Evolutionary conservation across 2,888 invertebrate genomes (phyloP), one percentile per base, ranked within the genome.

Genomic region (Bellardia pandia): DNA sequence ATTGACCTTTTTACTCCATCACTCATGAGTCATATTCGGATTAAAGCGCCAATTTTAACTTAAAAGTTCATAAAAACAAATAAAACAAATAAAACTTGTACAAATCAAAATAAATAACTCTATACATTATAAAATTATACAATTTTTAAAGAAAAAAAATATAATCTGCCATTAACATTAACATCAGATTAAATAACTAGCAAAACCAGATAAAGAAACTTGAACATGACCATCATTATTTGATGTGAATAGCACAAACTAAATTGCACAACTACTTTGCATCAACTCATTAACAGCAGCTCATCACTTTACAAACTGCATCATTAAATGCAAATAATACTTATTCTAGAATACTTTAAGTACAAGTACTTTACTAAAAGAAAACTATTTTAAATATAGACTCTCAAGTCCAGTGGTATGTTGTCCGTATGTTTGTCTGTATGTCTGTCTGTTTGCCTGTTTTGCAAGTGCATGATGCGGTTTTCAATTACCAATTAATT

Each of bases 401-500:
- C 45, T 14, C 2, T 16, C 42, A 42, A 53, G 9, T 45, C 3
- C 13, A 56, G 4, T 11, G 13, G 72, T 58, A n/a, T 56, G 3
- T 13, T 45, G 5, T 71, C 8, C 1, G 51, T 42, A 11, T n/a
- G 40, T 60, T 45, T 6, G 30, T 74, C 13, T 42, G n/a, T 74
- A 58, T 33, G 30, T 42, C 13, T 13, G n/a, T 69, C 33, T 48
- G 14, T 53, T 7, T 72, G 66, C 42, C 33, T 51, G 33, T 30
- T 23, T 37, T n/a, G 13, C 5, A 30, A 68, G 48, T 74, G 56
- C 66, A 75, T 68, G 58, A 75, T 80, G 76, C 23, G 13, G 75
- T 76, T 75, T 85, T 75, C 30, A 80, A 71, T 66, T 68, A 40
- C 23, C 66, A 58, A 45, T 64, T 66, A 71, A 85, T 76, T 64